Evolutionary conservation across 2,797 vertebrate species (phyloP), one percentile per base, ranked within the genome.

Genomic region (Karalla daura): DNA sequence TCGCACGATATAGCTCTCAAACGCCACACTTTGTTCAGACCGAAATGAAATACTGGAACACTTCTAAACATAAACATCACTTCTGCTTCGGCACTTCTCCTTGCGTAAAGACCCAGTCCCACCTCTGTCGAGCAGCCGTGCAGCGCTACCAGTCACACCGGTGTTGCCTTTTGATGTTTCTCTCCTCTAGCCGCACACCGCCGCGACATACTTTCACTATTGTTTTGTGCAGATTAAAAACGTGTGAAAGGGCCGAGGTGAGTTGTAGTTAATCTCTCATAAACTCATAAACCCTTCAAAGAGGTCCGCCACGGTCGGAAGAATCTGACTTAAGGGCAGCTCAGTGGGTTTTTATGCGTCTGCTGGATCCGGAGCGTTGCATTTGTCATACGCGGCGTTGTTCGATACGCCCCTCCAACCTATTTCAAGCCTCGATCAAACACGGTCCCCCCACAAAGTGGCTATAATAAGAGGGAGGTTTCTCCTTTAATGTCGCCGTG

Each of bases 401-500:
- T 74, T 83, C 55, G 47, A 45, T 27, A 32, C 30, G n/a, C n/a
- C n/a, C n/a, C 21, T 43, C 36, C 24, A 5, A 15, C 23, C 62
- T 76, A 70, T 78, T 74, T 81, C 50, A 60, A 47, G 23, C 37
- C 37, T 60, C 63, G 33, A 74, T 66, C 39, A 63, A 74, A 76
- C 18, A 44, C 35, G 45, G 41, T 78, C 44, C 25, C 33, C 68
- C 68, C 68, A 66, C 63, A 47, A 5, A 45, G 8, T 39, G 21
- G 13, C 44, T 73, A n/a, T 25, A 80, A 60, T 10, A 35, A 27
- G 47, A 59, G 21, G 3, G 28, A 7, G 11, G 11, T 39, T 52
- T 52, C 39, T 53, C 7, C 1, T 33, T 27, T 61, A 3, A 5
- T n/a, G 13, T n/a, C 55, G 28, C 18, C 5, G 14, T 50, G 32